Evolutionary conservation across 2,797 vertebrate genomes (phyloP), one percentile per base, ranked within the genome.

Genomic region (Poecilia wingei): DNA sequence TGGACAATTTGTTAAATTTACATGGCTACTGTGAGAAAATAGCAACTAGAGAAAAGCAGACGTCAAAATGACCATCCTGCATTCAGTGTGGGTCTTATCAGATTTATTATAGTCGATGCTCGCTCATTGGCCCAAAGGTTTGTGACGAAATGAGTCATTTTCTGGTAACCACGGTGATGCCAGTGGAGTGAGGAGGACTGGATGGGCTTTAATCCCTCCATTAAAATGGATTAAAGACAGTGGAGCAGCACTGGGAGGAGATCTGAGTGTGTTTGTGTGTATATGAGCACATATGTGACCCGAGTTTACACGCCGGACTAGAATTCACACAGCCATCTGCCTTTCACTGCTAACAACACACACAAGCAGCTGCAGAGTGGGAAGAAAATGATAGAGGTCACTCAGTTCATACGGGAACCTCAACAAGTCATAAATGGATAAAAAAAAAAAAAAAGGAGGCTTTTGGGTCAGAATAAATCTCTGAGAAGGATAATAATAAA

Each of bases 141-240:
- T 80, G 74, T 94, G 92, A 94, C 78, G 85, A 81, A 90, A 91
- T 68, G 66, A 90, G 82, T 88, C 79, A 81, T 91, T 83, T 85
- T 93, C 93, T 92, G 86, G 90, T 91, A 90, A 93, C 91, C 81
- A 89, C 76, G 79, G 89, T 90, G 93, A 94, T 69, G 88, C 86
- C 85, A 83, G 83, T 57, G 79, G 79, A 87, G 90, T 90, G 91
- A 91, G 79, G 86, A 82, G 82, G 83, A 79, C 81, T 86, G 87
- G 81, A 94, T 89, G 91, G 92, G 83, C 85, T 86, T 84, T 94
- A 95, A 95, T 94, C 94, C 84, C 53, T 94, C 89, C 94, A 95
- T 95, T 95, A 95, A 93, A 94, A 87, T 90, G 94, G 95, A 95
- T 95, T 95, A 95, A 94, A 91, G 82, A 93, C 89, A 91, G 91